Percentiles rank a stretch among this genome's conserved stretches.
Evolutionary conservation across 2,797 vertebrate species (phyloP).

Genomic region (Zenarchopterus dispar): DNA sequence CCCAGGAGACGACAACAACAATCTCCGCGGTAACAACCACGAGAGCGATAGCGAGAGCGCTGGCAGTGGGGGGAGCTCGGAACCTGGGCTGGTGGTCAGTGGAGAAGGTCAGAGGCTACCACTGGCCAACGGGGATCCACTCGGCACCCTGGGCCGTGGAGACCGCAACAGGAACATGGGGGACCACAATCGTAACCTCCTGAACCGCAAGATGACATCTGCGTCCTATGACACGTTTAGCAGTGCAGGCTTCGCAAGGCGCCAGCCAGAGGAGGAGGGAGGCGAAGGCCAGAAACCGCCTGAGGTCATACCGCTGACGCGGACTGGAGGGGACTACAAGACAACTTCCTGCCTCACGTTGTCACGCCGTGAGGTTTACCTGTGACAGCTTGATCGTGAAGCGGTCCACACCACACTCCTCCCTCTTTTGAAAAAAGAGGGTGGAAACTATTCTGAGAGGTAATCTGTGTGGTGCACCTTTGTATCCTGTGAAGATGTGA

Average conservation of each 20-base stretch:
- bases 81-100: constrained; percentile 68
- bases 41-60: constrained; percentile 83
- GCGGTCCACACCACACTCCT: constrained; percentile 32
- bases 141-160: constrained; percentile 73
- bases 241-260: constrained; percentile 88
- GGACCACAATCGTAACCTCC: constrained; percentile 90
- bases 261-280: constrained; percentile 85
- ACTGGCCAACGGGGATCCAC: constrained; percentile 91
- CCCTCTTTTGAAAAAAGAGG: constrained; percentile 33
- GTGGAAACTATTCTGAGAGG: constrained; percentile 40
- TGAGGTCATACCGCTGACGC: constrained; percentile 95
- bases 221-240: constrained; percentile 95
- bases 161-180: constrained; percentile 89
- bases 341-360: constrained; percentile 95
- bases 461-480: constrained; percentile 42
- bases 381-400: constrained; percentile 82
- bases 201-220: constrained; percentile 97
- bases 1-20: constrained; percentile 91
- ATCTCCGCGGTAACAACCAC: constrained; percentile 80
- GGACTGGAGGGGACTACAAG: constrained; percentile 94
- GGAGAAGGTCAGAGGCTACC: constrained; percentile 84
- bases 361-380: constrained; percentile 96
- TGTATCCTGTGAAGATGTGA: constrained; percentile 57
- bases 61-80: constrained; percentile 76
- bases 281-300: constrained; percentile 79